phyloP scores from a whole-genome alignment of 2,113 vertebrate species.

The Coptodon rendalli region DNA sequence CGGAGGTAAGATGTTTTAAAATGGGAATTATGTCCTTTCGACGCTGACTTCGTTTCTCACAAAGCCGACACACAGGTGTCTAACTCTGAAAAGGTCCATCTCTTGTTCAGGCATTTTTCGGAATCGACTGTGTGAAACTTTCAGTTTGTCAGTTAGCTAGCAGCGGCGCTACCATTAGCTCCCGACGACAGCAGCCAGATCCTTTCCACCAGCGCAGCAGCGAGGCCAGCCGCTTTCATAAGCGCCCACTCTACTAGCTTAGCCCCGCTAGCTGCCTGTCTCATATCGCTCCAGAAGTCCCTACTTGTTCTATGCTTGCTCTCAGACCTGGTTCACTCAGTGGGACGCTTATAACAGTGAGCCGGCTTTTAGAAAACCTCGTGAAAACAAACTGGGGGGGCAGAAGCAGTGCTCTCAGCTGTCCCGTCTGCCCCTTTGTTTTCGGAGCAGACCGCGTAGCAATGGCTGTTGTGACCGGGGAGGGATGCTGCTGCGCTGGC shows the following conservation, averaged over 20 bases:
- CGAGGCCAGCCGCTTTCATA: slow-evolving; percentile 5
- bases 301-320: neutral
- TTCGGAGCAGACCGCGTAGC: neutral
- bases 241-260: neutral
- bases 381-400: neutral
- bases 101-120: fast-evolving
- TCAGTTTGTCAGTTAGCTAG: neutral
- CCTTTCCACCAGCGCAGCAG: neutral
- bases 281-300: neutral
- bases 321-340: neutral
- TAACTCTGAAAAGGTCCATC: neutral
- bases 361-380: neutral
- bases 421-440: slow-evolving; percentile 47
- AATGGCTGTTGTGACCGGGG: neutral
- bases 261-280: neutral
- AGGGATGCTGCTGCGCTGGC: neutral
- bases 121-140: neutral
- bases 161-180: slow-evolving; percentile 12
- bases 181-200: neutral
- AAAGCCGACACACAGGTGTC: fast-evolving
- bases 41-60: neutral
- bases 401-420: neutral
- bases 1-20: slow-evolving; percentile 62
- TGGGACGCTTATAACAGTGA: neutral
- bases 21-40: neutral